Evolutionary conservation across 2,888 invertebrate species (phyloP).

Genomic region (Epinotia bilunana): DNA sequence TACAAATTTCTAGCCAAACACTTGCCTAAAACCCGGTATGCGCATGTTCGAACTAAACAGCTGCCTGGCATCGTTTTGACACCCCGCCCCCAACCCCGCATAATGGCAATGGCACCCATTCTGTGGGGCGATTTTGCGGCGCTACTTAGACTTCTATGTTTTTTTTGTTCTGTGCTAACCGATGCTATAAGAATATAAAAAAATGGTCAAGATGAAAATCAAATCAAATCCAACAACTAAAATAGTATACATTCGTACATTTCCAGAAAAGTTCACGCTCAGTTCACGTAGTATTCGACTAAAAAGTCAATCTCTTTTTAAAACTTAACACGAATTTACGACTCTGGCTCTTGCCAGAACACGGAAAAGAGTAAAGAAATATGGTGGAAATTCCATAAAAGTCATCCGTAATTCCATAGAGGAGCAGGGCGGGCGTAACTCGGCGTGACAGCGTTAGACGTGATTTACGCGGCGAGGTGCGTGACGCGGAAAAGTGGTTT

Average conservation of each 20-base stretch:
- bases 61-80: no score
- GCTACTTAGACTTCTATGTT: no score
- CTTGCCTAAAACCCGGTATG: no score
- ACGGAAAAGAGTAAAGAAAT: conserved; percentile 40
- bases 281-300: background rate
- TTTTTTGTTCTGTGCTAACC: no score
- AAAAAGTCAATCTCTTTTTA: conserved; percentile 26
- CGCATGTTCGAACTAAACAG: no score
- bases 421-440: conserved; percentile 40
- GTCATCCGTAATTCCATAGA: conserved; percentile 44
- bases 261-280: background rate
- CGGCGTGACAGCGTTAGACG: conserved; percentile 41
- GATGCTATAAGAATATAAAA: no score
- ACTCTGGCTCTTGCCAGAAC: conserved; percentile 23
- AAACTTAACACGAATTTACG: conserved; percentile 40
- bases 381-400: conserved; percentile 43
- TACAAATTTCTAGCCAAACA: no score
- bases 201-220: no score
- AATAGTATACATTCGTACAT: background rate
- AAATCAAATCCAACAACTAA: background rate
- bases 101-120: no score
- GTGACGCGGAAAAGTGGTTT: conserved; percentile 35
- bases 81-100: no score
- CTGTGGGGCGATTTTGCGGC: no score
- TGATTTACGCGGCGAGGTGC: conserved; percentile 39